Evolutionary conservation across 2,113 vertebrate species (phyloP).

Genomic region (Chaetops frenatus): DNA sequence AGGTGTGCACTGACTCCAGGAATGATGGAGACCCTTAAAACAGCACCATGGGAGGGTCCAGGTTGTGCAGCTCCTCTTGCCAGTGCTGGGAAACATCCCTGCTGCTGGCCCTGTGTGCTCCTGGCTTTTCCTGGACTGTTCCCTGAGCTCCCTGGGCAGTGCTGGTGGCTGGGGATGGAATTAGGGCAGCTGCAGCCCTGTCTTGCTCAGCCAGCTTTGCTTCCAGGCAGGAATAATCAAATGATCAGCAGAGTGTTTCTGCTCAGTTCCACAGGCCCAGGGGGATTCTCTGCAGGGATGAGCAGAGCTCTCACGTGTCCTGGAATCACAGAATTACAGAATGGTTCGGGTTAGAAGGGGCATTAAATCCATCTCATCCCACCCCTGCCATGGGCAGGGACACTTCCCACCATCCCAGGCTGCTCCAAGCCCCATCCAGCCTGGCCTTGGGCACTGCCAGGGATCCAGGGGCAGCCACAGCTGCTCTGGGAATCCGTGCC

Average conservation of each 20-base stretch:
- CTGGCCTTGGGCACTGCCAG: not conserved
- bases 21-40: not conserved
- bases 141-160: not conserved
- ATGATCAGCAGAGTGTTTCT: not conserved
- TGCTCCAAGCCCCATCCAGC: not conserved
- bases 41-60: not conserved
- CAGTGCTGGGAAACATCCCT: not conserved
- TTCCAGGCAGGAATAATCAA: not conserved
- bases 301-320: not conserved
- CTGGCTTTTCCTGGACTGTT: not conserved
- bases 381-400: not conserved
- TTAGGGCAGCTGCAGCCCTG: not conserved
- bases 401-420: not conserved
- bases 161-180: not conserved
- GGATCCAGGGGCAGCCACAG: not conserved
- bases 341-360: not conserved
- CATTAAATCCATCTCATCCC: not conserved
- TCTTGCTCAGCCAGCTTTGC: not conserved
- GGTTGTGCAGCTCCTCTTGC: not conserved
- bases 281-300: not conserved
- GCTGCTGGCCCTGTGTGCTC: not conserved
- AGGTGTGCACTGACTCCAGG: not conserved
- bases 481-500: not conserved
- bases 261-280: not conserved
- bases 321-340: rapidly evolving